Percentiles rank a stretch among this genome's conserved stretches.
phyloP scores from a whole-genome alignment of 1,140 invertebrate genomes.

The Nautilus pompilius region DNA sequence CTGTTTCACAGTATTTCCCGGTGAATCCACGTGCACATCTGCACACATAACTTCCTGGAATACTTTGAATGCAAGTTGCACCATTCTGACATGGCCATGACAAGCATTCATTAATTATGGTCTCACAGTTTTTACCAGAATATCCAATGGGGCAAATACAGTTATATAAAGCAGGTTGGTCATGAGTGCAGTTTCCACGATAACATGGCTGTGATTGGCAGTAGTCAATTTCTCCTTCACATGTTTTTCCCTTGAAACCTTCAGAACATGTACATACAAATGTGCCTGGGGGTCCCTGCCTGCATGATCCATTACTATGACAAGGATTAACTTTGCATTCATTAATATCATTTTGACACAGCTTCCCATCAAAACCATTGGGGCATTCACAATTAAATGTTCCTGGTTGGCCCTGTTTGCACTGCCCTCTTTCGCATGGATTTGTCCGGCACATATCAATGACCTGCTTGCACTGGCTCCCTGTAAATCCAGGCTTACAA shows the following conservation, averaged over 20 bases:
- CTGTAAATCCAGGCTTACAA: constrained; percentile 67
- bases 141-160: constrained; percentile 23
- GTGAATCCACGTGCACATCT: constrained; percentile 27
- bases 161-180: neutral
- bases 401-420: constrained; percentile 5
- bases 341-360: constrained; percentile 64
- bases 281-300: constrained; percentile 4
- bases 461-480: too few species aligned
- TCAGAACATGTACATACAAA: constrained; percentile 33
- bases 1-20: constrained; percentile 39
- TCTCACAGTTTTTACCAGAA: constrained; percentile 26
- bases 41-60: constrained; percentile 33
- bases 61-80: constrained; percentile 41
- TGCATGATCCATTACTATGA: constrained; percentile 25
- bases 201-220: constrained; percentile 35
- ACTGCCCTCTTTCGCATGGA: too few species aligned
- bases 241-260: constrained; percentile 74
- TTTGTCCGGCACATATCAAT: too few species aligned
- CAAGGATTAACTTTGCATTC: constrained; percentile 28
- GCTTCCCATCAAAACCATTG: constrained; percentile 27
- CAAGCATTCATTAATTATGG: constrained; percentile 34
- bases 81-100: constrained; percentile 37
- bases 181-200: constrained; percentile 14
- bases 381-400: constrained; percentile 20
- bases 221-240: constrained; percentile 66